phyloP scores from a whole-genome alignment of 2,797 vertebrate genomes.

The Alectoris magna region DNA sequence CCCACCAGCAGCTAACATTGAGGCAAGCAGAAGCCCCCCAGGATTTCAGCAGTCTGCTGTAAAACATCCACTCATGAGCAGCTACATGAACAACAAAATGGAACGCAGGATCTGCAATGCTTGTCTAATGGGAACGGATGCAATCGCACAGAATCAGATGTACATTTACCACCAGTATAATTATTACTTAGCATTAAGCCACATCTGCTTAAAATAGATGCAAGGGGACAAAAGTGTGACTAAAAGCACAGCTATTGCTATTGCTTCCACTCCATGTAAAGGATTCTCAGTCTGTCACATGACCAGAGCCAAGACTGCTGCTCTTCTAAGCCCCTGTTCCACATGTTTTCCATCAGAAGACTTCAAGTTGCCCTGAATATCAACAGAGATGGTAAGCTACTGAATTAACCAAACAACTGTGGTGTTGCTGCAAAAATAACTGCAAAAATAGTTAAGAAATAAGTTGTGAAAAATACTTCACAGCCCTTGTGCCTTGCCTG shows the following conservation, averaged over 20 bases:
- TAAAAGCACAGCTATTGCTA: background rate
- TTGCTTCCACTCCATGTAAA: background rate
- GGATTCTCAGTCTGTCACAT: background rate
- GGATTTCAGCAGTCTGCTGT: background rate
- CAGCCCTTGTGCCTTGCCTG: background rate
- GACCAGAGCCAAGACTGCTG: background rate
- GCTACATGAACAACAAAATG: background rate
- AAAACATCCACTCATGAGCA: background rate
- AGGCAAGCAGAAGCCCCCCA: background rate
- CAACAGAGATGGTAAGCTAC: background rate
- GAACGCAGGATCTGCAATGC: background rate
- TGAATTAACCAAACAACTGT: background rate
- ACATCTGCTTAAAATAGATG: background rate
- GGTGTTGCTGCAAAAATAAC: background rate
- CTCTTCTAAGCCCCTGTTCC: background rate
- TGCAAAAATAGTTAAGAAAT: background rate
- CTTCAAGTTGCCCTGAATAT: background rate
- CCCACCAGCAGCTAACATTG: background rate
- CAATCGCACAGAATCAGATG: background rate
- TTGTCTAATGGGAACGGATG: background rate
- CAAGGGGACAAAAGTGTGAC: background rate
- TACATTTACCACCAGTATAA: background rate
- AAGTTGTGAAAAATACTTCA: background rate
- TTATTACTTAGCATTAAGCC: background rate
- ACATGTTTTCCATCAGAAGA: background rate